Base-by-base conservation (phyloP, 2,113 vertebrate genomes). In the Cyanoramphus novaezelandiae region DNA sequence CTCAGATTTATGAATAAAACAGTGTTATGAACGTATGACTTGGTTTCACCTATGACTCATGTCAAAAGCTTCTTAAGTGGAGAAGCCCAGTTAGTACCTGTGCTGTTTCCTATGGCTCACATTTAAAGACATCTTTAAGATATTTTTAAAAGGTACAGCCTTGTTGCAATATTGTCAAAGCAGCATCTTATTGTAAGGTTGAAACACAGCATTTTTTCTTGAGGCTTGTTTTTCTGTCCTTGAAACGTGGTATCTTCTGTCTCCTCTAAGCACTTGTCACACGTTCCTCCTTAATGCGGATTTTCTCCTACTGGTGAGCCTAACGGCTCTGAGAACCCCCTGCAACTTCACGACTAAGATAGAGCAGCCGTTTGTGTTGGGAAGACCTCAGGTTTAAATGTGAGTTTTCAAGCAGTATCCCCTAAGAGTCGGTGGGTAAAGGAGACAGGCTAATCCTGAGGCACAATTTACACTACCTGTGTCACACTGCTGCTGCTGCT, bases 1-100 rank as follows among this genome's bases (percentile, higher is more conserved):
- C 60, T 53, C 57, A 59, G 70, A 88, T 46, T 67, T 79, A 90
- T 68, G 75, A 92, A 90, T 90, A 93, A 85, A 94, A 88, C 43
- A 92, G 49, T 14, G 31, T 52, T 75, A 91, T 23, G 70, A 90
- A 87, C 3, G 7, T 55, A 44, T 37, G 25, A 82, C 86, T 93
- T 41, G 18, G 28, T 92, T 63, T 75, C 43, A 85, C 67, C 65
- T 68, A 24, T 70, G 78, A 90, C 62, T 90, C 85, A 63, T 41
- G 81, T 44, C 94, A 90, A 83, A 96, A 92, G 64, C 76, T 60
- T 86, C 80, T 92, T 37, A 33, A 47, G 44, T 35, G 53, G 60
- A 95, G 68, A 49, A 46, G 46, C 60, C 53, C 76, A 81, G n/a
- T n/a, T n/a, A n/a, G n/a, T 62, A 81, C 72, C 89, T 62, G 37